Evolutionary conservation across 2,113 vertebrate genomes (phyloP), one percentile per base, ranked within the genome.

Genomic region (Oryzias melastigma): DNA sequence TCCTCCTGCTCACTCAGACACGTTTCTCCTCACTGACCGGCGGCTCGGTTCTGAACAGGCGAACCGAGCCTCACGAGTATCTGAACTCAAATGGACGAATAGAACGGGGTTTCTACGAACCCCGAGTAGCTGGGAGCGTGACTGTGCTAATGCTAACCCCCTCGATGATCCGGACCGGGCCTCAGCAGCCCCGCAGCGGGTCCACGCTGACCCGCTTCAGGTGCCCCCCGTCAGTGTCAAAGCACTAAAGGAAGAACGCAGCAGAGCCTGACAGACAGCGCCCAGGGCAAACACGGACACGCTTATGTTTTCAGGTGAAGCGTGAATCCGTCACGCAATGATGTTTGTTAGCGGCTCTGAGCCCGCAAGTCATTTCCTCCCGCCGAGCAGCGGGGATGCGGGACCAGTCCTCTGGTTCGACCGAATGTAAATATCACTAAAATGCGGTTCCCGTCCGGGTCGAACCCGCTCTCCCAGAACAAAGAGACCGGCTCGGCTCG

Each of bases 91-190:
- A 35, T 12, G 35, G 35, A 12, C 35, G 10, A 10, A 35, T 8
- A 35, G 25, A 27, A 27, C 5, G 4, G 25, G 3, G 3, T 42
- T 29, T 41, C 18, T 52, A 35, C 43, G 53, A 66, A 65, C 19
- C 40, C 60, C 47, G 4, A 29, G 44, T 53, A 44, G 20, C 24
- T 27, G 66, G 65, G 74, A 68, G 65, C 57, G 47, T 74, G 76
- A 69, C 61, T 48, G 77, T 73, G 65, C 71, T 58, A 53, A 47
- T 13, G 27, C 47, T 52, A 60, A 65, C 65, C 58, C 58, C 65
- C 69, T 68, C 56, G 54, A 41, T 60, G 52, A 53, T 65, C 53
- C 53, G 41, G 58, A 44, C n/a, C 10, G 16, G 41, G 60, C 58
- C 49, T 58, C 64, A 46, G 18, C 4, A 45, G 45, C 66, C 62